Base-by-base conservation (phyloP, 1,140 invertebrate species). In the Leguminivora glycinivorella region DNA sequence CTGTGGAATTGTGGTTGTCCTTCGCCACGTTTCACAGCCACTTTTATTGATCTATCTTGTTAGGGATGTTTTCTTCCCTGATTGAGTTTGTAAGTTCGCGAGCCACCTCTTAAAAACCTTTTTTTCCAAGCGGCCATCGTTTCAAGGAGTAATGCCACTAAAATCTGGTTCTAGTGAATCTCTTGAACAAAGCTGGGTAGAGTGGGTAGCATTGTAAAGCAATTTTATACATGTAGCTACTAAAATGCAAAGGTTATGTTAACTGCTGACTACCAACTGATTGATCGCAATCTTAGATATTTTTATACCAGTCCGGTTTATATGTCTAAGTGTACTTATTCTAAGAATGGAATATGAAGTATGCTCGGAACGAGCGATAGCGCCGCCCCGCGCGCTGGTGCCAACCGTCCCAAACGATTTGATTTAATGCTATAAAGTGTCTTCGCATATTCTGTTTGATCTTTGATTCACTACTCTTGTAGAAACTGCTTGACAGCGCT, bases 331-430 rank as follows among this genome's bases (percentile, higher is more conserved):
- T 52, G 47, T 52, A 52, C 47, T 52, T 52, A n/a, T 7, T 52
- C 47, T 52, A 52, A 52, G 47, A 52, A 22, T 52, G 47, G 47
- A 52, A 52, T 52, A 10, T 7, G 47, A 52, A 52, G 7, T 52
- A 52, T 52, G 47, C 47, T 0, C 0, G 47, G 19, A 52, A 52
- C 22, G 47, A 22, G 19, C 19, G 19, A 52, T 43, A 52, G 19
- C 19, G 7, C 1, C 17, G 19, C 17, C 47, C 19, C 19, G 22
- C n/a, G 47, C 7, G 17, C 47, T 17, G 2, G 47, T 52, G 47
- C 47, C 47, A 52, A 52, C 17, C 47, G 47, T 52, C 47, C 47
- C 47, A 6, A 52, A 5, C 17, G 19, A 52, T 52, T 52, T 52
- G 47, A 52, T 52, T 52, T 52, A 22, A 10, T 52, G 19, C 7